Base-by-base conservation (phyloP, 2,888 invertebrate genomes). In the Panopea generosa region DNA sequence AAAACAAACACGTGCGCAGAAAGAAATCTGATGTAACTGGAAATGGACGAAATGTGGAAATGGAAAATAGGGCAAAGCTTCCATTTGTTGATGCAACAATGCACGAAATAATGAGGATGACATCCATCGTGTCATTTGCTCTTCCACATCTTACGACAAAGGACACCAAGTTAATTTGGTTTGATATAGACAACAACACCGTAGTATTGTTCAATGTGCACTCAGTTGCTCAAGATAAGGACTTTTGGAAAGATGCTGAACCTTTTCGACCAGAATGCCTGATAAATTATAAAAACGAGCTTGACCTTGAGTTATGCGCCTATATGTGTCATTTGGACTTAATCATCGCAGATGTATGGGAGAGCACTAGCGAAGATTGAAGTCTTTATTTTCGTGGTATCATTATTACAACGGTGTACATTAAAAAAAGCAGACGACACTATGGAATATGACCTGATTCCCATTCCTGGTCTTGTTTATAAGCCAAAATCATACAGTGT, bases 301-400 rank as follows among this genome's bases (percentile, higher is more conserved):
- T 81, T 18, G 49, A 72, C 50, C 50, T 33, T n/a, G 18, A 2
- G 20, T 69, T n/a, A 59, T 62, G 45, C 7, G 73, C 75, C 11
- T 65, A 33, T n/a, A 74, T 87, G 59, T 82, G 11, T 59, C 81
- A 6, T 88, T 80, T 67, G 84, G 85, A 0, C 16, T 78, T 47
- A 89, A 89, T 7, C 60, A 77, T 26, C 68, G 89, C 29, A 55
- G 77, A 14, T 89, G 89, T 61, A 20, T 85, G n/a, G 89, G 89
- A 1, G 88, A 89, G 69, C 57, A 69, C 53, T 88, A 24, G 85
- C 83, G 22, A 72, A 67, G n/a, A 69, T 72, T 47, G 81, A 88
- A 60, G 20, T 88, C 2, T 84, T 86, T 27, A 16, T 88, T 3
- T 79, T 78, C 61, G 69, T 88, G 22, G 33, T 33, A 33, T 7